Conservation (phyloP, 2,888 invertebrate genomes). For the Schrankia costaestrigalis region DNA sequence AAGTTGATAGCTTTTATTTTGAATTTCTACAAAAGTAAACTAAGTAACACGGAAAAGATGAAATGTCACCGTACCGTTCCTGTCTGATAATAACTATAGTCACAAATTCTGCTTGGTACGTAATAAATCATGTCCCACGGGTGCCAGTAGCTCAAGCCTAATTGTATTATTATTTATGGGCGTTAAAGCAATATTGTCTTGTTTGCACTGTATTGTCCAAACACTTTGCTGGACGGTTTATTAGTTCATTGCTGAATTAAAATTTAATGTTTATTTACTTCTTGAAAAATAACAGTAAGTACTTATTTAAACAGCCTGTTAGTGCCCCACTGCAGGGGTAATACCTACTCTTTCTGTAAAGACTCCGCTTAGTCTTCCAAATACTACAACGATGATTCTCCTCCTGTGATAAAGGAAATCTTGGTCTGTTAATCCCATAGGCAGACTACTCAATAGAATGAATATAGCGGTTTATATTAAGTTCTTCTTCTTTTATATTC, state of each 20-base stretch:
- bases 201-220: slow-evolving; percentile 39
- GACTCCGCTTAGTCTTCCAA: too few species aligned
- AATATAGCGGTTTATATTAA: too few species aligned
- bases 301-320: neutral
- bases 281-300: neutral
- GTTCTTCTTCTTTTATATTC: too few species aligned
- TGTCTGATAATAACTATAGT: too few species aligned
- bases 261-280: slow-evolving; percentile 20
- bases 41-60: too few species aligned
- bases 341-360: neutral
- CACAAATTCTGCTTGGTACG: slow-evolving; percentile 39
- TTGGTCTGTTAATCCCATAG: too few species aligned
- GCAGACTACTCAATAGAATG: too few species aligned
- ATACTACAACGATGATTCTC: too few species aligned
- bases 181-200: slow-evolving; percentile 45
- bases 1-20: too few species aligned
- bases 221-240: slow-evolving; percentile 35
- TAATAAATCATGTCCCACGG: slow-evolving; percentile 49
- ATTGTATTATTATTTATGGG: slow-evolving; percentile 65
- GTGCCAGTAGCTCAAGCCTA: slow-evolving; percentile 40
- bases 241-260: slow-evolving; percentile 18
- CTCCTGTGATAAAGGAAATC: too few species aligned
- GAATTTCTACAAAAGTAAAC: too few species aligned
- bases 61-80: too few species aligned
- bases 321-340: neutral